These are phyloP conservation scores for Caenorhabditis sulstoni DNA, from an alignment of 2,888 invertebrate genomes.

Conservation along the genomic window DNA sequence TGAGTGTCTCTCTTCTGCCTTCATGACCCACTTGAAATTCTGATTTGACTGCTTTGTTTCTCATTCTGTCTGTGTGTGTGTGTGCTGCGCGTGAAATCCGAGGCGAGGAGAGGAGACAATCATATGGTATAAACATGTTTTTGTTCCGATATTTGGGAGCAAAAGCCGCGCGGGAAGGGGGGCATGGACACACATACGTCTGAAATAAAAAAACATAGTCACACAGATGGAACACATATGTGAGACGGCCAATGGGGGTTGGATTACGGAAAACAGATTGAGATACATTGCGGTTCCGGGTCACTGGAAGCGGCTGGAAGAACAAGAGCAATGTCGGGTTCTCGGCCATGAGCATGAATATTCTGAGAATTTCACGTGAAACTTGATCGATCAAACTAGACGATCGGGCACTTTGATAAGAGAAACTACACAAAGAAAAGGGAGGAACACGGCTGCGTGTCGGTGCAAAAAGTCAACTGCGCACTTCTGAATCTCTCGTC, in stretches of 20 bases:
- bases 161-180: constrained; percentile 24
- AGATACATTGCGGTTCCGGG: constrained; percentile 5
- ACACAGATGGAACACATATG: constrained; percentile 44
- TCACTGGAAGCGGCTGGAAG: background rate
- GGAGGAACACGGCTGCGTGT: too few species aligned
- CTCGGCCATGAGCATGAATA: too few species aligned
- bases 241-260: constrained; percentile 7
- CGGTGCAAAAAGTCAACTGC: too few species aligned
- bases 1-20: constrained; percentile 46
- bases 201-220: constrained; percentile 18
- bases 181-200: constrained; percentile 2
- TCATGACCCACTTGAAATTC: constrained; percentile 33
- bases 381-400: too few species aligned
- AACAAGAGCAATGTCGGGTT: background rate
- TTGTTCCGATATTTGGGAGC: constrained; percentile 50
- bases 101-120: constrained; percentile 29
- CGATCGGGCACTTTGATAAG: too few species aligned
- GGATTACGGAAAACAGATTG: constrained; percentile 32
- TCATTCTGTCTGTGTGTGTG: background rate
- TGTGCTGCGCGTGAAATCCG: constrained; percentile 31
- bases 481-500: too few species aligned
- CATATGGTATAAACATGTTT: constrained; percentile 56
- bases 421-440: too few species aligned
- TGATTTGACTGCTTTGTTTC: constrained; percentile 32
- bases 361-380: too few species aligned